Base-by-base conservation (phyloP, 1,140 invertebrate species). In the Scaptomyza montana region DNA sequence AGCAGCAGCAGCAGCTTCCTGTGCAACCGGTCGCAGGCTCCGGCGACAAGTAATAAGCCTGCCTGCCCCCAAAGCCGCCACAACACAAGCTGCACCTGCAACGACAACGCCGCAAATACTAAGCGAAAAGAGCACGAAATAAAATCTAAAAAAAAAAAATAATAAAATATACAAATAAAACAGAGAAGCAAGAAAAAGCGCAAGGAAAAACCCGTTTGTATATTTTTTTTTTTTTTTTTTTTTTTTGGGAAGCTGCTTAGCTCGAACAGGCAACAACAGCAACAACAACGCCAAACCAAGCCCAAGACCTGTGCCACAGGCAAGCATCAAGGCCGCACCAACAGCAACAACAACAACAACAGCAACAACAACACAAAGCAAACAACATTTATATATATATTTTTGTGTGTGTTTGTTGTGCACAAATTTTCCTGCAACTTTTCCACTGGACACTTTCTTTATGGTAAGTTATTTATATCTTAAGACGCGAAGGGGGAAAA, bases 11-110 rank as follows among this genome's bases (percentile, higher is more conserved):
- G 57, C 60, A 72, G 76, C 76, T 78, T 78, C 78, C 73, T 77
- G 76, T 73, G 73, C 78, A 86, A 86, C 82, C 82, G 82, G 82
- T 86, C 80, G 56, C n/a, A 21, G 61, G 47, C 57, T 50, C 36
- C 50, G 56, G 56, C 65, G 57, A 62, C 68, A 65, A 57, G 16
- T 51, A 66, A 59, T 47, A 65, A 66, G 70, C 67, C 67, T 25
- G 70, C 30, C 5, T 55, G 62, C 59, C 41, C 12, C 39, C 3
- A 62, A 28, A 69, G 47, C 33, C 10, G 54, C 61, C 19, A 53
- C 30, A 46, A 39, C 50, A 47, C 30, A 39, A 53, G 61, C 59
- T 77, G 82, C 82, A 86, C 78, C 82, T 87, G 82, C 82, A 74
- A 55, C 41, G 62, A 45, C 7, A 46, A 46, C 19, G 21, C 41